Base-by-base conservation (phyloP, 2,797 vertebrate species). In the Toxotes lorentzi region DNA sequence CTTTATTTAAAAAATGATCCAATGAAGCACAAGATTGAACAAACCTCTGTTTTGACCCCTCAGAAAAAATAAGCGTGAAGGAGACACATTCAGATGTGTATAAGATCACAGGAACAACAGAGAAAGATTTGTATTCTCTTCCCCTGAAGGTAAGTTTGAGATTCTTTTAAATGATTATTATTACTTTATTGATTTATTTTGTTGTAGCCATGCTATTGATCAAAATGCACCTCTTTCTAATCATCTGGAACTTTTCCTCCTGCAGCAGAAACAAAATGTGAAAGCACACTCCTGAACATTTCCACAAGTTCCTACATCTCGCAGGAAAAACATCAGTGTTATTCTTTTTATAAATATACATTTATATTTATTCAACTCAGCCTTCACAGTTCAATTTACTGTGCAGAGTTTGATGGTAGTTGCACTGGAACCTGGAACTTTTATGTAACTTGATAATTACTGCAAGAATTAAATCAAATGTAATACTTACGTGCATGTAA, bases 81-180 rank as follows among this genome's bases (percentile, higher is more conserved):
- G n/a, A 45, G 47, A 53, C 21, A 0, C 24, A 12, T n/a, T 35
- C 57, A 13, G 83, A 80, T 1, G 0, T 60, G 17, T 87, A 78
- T 38, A 78, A 24, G 38, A 50, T 63, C 27, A 78, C 63, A 54
- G 17, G 1, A 14, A 24, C 50, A 50, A 1, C 23, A 50, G 14
- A 23, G 4, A 64, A 21, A 0, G 4, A 62, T 7, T 2, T 34
- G 23, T 10, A 34, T 34, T 11, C 27, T 35, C 41, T 48, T 45
- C 65, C 58, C 50, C 8, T 66, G 16, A 61, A 32, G 77, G 84
- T 82, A 64, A 82, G 81, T 62, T 32, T 32, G 3, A 51, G 32
- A 10, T 38, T n/a, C 21, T 70, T 59, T 24, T 5, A 3, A 30
- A 30, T 30, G 3, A 30, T 30, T 30, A 30, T 30, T 30, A 30